phyloP scores from a whole-genome alignment of 2,888 invertebrate species.

The Scaptomyza caliginosa region DNA sequence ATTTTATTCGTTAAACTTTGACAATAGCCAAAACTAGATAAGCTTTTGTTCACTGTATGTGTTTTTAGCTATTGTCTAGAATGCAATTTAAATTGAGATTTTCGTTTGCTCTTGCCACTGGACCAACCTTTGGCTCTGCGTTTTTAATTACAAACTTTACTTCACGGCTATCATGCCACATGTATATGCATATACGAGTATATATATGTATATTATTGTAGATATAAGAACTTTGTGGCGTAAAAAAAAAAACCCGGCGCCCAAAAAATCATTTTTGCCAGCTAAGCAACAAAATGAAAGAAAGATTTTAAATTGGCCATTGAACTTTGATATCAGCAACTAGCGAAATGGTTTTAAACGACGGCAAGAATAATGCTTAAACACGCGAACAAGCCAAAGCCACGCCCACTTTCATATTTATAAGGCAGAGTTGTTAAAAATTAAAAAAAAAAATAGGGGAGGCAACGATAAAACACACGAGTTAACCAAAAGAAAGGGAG shows the following conservation, averaged over 20 bases:
- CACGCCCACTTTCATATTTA: slow-evolving; percentile 42
- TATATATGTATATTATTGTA: not conserved
- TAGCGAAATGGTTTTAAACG: slow-evolving; percentile 34
- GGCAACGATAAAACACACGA: not conserved
- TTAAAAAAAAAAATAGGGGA: slow-evolving; percentile 2
- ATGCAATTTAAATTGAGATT: slow-evolving; percentile 3
- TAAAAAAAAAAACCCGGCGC: slow-evolving; percentile 58
- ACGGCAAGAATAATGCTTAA: slow-evolving; percentile 60
- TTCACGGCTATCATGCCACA: not conserved
- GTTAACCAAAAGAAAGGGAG: not conserved
- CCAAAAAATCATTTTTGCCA: slow-evolving; percentile 24
- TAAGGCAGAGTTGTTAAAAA: slow-evolving; percentile 36
- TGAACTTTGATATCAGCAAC: slow-evolving; percentile 67
- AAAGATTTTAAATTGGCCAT: slow-evolving; percentile 65
- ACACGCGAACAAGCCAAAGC: slow-evolving; percentile 58
- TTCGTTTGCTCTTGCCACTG: too few species aligned
- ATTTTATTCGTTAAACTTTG: slow-evolving; percentile 6
- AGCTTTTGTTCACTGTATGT: not conserved
- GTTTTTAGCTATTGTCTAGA: not conserved
- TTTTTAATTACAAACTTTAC: slow-evolving; percentile 7
- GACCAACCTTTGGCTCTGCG: not conserved
- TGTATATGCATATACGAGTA: not conserved
- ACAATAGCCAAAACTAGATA: slow-evolving; percentile 28
- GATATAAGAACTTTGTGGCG: slow-evolving; percentile 7
- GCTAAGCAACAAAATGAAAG: slow-evolving; percentile 18